Evolutionary conservation across 2,888 invertebrate species (phyloP).

Genomic region (Megastigmus dorsalis): DNA sequence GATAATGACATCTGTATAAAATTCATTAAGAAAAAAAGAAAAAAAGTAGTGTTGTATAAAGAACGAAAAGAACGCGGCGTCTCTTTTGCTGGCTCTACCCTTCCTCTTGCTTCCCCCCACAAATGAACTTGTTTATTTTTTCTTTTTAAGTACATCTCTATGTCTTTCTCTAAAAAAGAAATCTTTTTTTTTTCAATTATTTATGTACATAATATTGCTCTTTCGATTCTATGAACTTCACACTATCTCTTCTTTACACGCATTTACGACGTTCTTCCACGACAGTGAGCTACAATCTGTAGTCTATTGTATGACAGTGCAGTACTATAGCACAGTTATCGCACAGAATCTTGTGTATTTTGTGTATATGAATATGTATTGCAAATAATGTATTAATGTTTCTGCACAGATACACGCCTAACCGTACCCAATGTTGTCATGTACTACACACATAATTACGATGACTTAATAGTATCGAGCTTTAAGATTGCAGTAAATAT

Average conservation of each 20-base stretch:
- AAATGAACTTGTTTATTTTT: constrained; percentile 58
- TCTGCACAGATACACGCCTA: constrained; percentile 42
- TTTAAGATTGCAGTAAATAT: too few relatives aligned
- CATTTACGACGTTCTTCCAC: constrained; percentile 54
- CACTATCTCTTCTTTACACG: constrained; percentile 51
- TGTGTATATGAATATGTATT: constrained; percentile 47
- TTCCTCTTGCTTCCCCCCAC: constrained; percentile 75
- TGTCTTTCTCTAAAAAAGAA: constrained; percentile 44
- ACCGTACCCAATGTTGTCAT: too few relatives aligned
- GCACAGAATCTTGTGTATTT: constrained; percentile 40
- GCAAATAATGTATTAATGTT: constrained; percentile 35
- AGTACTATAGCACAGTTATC: constrained; percentile 19
- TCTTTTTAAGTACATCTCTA: constrained; percentile 37
- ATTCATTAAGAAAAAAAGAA: constrained; percentile 31
- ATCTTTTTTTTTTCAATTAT: constrained; percentile 48
- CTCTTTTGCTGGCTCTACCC: constrained; percentile 74
- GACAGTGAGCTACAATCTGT: constrained; percentile 39
- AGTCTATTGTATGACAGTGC: constrained; percentile 34
- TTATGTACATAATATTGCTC: constrained; percentile 43
- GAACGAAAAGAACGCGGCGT: constrained; percentile 62
- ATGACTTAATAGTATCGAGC: too few relatives aligned
- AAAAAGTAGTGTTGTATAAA: constrained; percentile 42
- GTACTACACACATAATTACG: too few relatives aligned
- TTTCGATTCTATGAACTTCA: constrained; percentile 47
- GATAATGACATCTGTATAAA: constrained; percentile 37